These are phyloP conservation scores for Eidolon helvum DNA, from an alignment of 2,113 vertebrate species.

Conservation along the genomic window DNA sequence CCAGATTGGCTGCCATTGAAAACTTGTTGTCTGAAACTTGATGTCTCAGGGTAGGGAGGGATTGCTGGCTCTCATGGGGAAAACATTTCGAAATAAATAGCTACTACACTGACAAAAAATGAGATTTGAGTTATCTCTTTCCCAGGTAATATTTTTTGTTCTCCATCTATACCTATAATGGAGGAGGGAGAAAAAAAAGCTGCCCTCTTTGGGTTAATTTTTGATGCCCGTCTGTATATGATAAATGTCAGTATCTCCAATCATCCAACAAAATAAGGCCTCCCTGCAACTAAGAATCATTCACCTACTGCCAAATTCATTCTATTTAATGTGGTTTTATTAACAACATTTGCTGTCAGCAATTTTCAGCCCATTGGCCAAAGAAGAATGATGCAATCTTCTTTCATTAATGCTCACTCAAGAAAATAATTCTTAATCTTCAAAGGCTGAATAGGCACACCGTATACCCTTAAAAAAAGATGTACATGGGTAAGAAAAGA, in stretches of 20 bases:
- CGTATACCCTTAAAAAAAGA: constrained; percentile 45
- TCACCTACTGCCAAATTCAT: constrained; percentile 72
- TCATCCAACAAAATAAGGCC: constrained; percentile 52
- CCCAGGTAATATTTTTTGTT: constrained; percentile 35
- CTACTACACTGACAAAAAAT: constrained; percentile 36
- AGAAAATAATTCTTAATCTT: constrained; percentile 63
- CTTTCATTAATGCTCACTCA: constrained; percentile 61
- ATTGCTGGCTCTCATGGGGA: constrained; percentile 62
- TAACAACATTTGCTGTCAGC: constrained; percentile 51
- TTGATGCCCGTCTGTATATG: constrained; percentile 30
- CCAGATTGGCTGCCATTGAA: constrained; percentile 79
- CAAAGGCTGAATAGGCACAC: constrained; percentile 61
- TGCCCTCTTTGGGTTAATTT: constrained; percentile 52
- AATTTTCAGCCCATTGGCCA: constrained; percentile 65
- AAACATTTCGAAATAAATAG: constrained; percentile 64
- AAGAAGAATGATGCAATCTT: constrained; percentile 65
- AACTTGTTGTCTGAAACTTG: constrained; percentile 77
- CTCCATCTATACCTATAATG: neutral
- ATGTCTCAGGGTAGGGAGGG: constrained; percentile 63
- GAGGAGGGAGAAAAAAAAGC: fast-evolving
- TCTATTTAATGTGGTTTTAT: constrained; percentile 69
- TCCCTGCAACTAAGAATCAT: constrained; percentile 52
- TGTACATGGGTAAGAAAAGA: neutral
- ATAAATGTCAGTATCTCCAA: constrained; percentile 56
- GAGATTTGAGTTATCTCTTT: constrained; percentile 41